Conservation (phyloP, 2,888 invertebrate genomes). For the Tinea trinotella region DNA sequence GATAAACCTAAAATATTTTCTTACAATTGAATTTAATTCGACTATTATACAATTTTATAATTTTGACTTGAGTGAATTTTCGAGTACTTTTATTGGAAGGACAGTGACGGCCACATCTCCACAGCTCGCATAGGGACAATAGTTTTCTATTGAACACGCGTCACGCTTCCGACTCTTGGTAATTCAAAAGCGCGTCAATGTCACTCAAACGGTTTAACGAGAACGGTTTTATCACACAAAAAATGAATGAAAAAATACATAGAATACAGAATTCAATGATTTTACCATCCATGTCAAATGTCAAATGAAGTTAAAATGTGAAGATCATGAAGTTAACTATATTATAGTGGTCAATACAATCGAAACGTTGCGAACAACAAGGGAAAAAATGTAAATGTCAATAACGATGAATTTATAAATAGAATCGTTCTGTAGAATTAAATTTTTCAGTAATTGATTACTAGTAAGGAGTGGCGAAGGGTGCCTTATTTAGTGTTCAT, state of each 20-base stretch:
- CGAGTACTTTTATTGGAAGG: background rate
- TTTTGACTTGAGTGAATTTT: background rate
- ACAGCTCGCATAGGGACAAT: background rate
- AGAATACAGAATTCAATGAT: conserved; percentile 39
- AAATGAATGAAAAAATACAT: conserved; percentile 25
- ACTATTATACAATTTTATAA: background rate
- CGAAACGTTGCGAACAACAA: background rate
- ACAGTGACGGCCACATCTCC: background rate
- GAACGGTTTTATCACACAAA: conserved; percentile 44
- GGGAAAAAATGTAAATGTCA: no score
- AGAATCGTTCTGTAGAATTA: no score
- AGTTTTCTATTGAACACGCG: conserved; percentile 12
- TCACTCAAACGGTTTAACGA: conserved; percentile 61
- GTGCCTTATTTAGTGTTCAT: conserved; percentile 66
- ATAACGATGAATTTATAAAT: no score
- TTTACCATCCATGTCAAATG: conserved; percentile 45
- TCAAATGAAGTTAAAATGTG: conserved; percentile 24
- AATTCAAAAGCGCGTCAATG: conserved; percentile 34
- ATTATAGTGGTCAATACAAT: background rate
- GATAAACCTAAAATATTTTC: no score
- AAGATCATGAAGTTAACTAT: background rate
- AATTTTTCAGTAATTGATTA: conserved; percentile 7
- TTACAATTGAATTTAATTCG: conserved; percentile 2
- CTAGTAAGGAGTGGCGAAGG: conserved; percentile 1
- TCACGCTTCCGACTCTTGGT: conserved; percentile 3